Conservation (phyloP, 53 echinoderm and acorn worm species). For the Actinopyga echinites region DNA sequence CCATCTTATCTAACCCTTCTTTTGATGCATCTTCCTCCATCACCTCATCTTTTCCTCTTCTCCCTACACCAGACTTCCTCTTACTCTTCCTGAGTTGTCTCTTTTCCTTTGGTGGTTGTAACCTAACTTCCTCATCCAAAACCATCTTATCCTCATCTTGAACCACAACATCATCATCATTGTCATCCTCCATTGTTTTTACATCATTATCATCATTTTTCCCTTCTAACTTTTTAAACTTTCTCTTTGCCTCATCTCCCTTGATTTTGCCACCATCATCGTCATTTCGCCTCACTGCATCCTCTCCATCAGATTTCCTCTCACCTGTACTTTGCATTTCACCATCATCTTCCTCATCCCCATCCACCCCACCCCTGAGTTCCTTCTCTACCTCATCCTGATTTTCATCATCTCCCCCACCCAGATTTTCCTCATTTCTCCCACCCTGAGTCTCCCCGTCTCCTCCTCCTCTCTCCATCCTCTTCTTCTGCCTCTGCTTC, state of each 20-base stretch:
- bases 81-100: not conserved
- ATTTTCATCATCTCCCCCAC: conserved; percentile 18
- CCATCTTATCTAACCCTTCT: not conserved
- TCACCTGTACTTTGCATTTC: not conserved
- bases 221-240: not conserved
- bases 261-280: not conserved
- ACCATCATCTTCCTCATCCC: not conserved
- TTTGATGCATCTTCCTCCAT: not conserved
- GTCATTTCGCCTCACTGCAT: not conserved
- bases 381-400: not conserved
- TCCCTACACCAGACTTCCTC: not conserved
- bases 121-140: not conserved
- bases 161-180: not conserved
- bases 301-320: not conserved
- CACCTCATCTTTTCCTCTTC: not conserved
- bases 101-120: not conserved
- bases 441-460: conserved; percentile 3
- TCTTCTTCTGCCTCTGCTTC: conserved; percentile 22
- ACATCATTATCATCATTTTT: not conserved
- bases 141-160: not conserved
- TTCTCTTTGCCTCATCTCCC: not conserved
- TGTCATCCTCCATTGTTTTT: not conserved
- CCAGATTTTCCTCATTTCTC: conserved; percentile 10
- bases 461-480: conserved; percentile 35
- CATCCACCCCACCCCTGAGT: not conserved